phyloP scores from a whole-genome alignment of 2,888 invertebrate genomes.

The Apamea monoglypha region DNA sequence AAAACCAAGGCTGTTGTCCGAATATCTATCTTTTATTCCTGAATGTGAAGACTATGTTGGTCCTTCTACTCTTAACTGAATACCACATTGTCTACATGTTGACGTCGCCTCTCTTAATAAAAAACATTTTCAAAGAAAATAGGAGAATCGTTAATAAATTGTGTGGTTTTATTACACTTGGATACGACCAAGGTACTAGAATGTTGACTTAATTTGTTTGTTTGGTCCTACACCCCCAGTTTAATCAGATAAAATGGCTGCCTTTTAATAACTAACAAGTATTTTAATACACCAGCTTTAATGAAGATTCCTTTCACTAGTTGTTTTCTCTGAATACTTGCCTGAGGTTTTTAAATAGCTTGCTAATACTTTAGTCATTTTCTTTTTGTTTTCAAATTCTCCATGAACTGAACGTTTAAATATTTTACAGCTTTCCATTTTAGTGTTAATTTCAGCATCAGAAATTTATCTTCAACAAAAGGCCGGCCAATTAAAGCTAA shows the following conservation, averaged over 20 bases:
- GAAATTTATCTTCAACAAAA: slow-evolving; percentile 36
- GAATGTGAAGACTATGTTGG: neutral
- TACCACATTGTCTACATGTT: slow-evolving; percentile 14
- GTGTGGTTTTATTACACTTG: slow-evolving; percentile 24
- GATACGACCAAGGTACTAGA: slow-evolving; percentile 16
- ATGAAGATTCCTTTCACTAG: slow-evolving; percentile 46
- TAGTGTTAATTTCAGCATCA: neutral
- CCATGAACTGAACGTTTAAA: neutral
- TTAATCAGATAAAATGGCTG: slow-evolving; percentile 42
- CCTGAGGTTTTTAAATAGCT: slow-evolving; percentile 36
- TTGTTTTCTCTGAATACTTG: slow-evolving; percentile 18
- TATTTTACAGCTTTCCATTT: slow-evolving; percentile 12
- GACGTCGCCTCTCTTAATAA: slow-evolving; percentile 29
- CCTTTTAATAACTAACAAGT: slow-evolving; percentile 52
- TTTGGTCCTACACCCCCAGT: slow-evolving; percentile 24
- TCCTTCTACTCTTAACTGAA: neutral
- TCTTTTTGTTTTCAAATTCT: neutral
- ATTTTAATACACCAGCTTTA: slow-evolving; percentile 54
- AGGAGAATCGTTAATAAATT: slow-evolving; percentile 31
- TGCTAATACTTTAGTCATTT: slow-evolving; percentile 1
- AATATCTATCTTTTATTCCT: neutral
- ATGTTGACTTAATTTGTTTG: slow-evolving; percentile 42
- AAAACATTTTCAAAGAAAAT: slow-evolving; percentile 21
- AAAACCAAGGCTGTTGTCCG: neutral
- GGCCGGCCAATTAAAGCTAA: slow-evolving; percentile 42